Conservation (phyloP, 2,797 vertebrate genomes). For the Gorsachius magnificus region DNA sequence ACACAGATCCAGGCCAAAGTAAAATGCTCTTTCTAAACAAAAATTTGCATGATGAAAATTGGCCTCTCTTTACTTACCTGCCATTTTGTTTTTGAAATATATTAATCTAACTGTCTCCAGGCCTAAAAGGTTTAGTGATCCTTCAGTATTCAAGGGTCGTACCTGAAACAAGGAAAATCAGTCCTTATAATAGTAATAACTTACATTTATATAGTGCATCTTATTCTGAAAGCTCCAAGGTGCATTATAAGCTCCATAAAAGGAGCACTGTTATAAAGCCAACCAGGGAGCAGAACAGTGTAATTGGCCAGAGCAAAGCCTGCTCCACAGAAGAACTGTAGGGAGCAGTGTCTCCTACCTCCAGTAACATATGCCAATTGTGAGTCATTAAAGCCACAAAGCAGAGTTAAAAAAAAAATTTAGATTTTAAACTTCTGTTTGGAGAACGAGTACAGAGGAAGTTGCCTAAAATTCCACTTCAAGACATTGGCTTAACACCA, state of each 20-base stretch:
- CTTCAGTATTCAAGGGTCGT: constrained; percentile 93
- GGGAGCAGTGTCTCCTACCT: neutral
- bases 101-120: constrained; percentile 94
- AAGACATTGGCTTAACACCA: neutral
- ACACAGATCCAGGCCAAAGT: neutral
- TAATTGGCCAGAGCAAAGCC: neutral
- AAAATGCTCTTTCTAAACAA: neutral
- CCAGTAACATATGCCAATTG: neutral
- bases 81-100: constrained; percentile 99
- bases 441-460: neutral
- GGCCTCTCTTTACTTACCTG: constrained; percentile 80
- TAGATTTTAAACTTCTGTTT: neutral
- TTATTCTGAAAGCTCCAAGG: neutral
- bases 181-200: neutral
- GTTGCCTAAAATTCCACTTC: neutral
- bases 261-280: neutral
- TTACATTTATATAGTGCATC: neutral
- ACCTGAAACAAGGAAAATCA: constrained; percentile 80
- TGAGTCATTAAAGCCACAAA: neutral
- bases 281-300: too few relatives aligned
- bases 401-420: neutral
- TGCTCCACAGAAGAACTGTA: neutral
- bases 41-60: neutral
- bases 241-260: neutral
- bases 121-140: constrained; percentile 94